Percentiles rank a stretch among this genome's conserved stretches.
Conservation (phyloP, 2,888 invertebrate genomes). For the Melinaea menophilus region DNA sequence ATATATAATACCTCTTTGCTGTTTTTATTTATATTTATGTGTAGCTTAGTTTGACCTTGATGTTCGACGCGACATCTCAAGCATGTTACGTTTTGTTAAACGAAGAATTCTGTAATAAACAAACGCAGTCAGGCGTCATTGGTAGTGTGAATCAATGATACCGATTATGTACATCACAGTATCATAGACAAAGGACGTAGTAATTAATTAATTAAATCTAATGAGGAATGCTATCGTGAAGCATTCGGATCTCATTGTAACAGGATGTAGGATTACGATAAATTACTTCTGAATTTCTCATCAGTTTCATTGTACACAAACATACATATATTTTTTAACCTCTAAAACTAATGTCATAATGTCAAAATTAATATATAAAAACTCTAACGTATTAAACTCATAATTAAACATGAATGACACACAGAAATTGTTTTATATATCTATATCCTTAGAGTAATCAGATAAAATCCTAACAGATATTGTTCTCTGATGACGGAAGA, state of each 20-base stretch:
- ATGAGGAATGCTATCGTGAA: slow-evolving; percentile 32
- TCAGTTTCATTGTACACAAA: background rate
- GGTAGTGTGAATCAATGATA: slow-evolving; percentile 29
- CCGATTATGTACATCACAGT: slow-evolving; percentile 28
- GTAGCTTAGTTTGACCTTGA: background rate
- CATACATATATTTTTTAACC: background rate
- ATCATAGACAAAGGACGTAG: slow-evolving; percentile 33
- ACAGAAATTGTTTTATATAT: too few relatives aligned
- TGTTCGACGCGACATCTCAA: slow-evolving; percentile 1
- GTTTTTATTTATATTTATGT: slow-evolving; percentile 12
- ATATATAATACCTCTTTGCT: slow-evolving; percentile 11
- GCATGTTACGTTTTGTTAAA: background rate
- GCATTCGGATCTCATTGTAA: slow-evolving; percentile 22
- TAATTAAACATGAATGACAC: too few relatives aligned
- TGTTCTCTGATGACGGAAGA: slow-evolving; percentile 62
- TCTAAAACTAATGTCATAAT: too few relatives aligned
- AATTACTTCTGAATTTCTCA: background rate
- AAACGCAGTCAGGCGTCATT: slow-evolving; percentile 15
- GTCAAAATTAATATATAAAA: too few relatives aligned
- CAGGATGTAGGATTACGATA: slow-evolving; percentile 21
- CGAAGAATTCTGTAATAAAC: too few relatives aligned
- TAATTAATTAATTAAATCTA: slow-evolving; percentile 35
- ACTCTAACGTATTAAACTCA: too few relatives aligned
- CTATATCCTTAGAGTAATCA: background rate
- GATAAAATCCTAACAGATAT: slow-evolving; percentile 28